Evolutionary conservation across 2,888 invertebrate species (phyloP), one percentile per base, ranked within the genome.

Genomic region (Phaonia tiefii): DNA sequence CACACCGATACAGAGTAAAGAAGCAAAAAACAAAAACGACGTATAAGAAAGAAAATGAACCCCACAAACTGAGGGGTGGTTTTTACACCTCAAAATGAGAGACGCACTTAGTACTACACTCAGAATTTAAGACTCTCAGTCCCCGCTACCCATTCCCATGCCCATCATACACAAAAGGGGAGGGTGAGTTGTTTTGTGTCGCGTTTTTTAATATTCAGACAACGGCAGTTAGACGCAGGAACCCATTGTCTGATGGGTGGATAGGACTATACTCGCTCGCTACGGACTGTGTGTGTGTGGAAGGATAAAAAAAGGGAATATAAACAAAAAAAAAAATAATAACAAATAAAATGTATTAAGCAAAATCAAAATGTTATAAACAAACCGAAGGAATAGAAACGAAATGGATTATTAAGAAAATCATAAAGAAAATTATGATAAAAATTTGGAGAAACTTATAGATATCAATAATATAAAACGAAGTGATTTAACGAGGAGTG

Each of bases 141-240:
- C 11, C 22, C 8, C 31, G 8, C 31, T 31, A 31, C 31, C 8
- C 31, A 31, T 3, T 3, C 31, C 31, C 22, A 22, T n/a, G 15
- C n/a, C 15, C 7, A 11, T 1, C 51, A 8, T 20, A 5, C 51
- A 20, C 13, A 39, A 37, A 60, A 10, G 37, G 17, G 15, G 63
- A 63, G 63, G 63, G 63, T 63, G 63, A 63, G 63, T 63, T 63
- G 11, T 56, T 51, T 20, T 22, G 10, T 63, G 63, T 63, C 63
- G 63, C 63, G 63, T 63, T 63, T 63, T 63, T 63, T 63, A 63
- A 63, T 63, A 63, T 63, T 63, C 63, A 39, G n/a, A 63, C 63
- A 39, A 63, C 63, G 63, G 13, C 42, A 63, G 63, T 63, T 20
- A 42, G 63, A 20, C 39, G 63, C 42, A 63, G 63, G 39, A 42